phyloP scores from a whole-genome alignment of 2,797 vertebrate genomes.

The Hybognathus amarus region DNA sequence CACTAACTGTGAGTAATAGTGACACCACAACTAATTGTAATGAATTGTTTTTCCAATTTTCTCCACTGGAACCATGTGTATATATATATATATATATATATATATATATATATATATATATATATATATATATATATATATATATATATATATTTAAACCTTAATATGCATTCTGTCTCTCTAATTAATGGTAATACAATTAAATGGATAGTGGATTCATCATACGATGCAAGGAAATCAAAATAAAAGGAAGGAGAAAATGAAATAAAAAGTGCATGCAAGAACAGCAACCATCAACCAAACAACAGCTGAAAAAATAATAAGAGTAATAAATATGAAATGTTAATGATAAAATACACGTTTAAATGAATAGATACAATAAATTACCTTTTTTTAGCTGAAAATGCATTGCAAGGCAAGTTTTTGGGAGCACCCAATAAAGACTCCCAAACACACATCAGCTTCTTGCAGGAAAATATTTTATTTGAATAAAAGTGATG shows the following conservation, averaged over 20 bases:
- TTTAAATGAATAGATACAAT: not conserved
- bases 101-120: too few species aligned
- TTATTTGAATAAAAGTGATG: not conserved
- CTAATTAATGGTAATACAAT: not conserved
- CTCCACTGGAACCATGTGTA: too few species aligned
- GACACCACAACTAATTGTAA: too few species aligned
- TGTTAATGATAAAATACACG: not conserved
- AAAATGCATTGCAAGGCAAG: not conserved
- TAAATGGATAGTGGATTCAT: not conserved
- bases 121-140: too few species aligned
- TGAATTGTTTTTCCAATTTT: too few species aligned
- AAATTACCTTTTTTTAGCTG: not conserved
- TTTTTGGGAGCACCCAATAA: not conserved
- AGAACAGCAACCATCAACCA: too few species aligned
- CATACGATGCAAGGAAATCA: not conserved
- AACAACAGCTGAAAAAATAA: too few species aligned
- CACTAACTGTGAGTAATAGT: too few species aligned
- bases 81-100: too few species aligned
- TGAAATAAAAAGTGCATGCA: too few species aligned
- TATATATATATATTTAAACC: too few species aligned
- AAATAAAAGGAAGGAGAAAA: not conserved
- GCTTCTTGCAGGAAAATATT: not conserved
- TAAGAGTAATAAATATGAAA: not conserved
- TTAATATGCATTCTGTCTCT: not conserved
- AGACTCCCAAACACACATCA: not conserved